Percentiles rank a stretch among this genome's conserved stretches.
phyloP scores from a whole-genome alignment of 2,113 vertebrate species.

The Ptilonorhynchus violaceus region DNA sequence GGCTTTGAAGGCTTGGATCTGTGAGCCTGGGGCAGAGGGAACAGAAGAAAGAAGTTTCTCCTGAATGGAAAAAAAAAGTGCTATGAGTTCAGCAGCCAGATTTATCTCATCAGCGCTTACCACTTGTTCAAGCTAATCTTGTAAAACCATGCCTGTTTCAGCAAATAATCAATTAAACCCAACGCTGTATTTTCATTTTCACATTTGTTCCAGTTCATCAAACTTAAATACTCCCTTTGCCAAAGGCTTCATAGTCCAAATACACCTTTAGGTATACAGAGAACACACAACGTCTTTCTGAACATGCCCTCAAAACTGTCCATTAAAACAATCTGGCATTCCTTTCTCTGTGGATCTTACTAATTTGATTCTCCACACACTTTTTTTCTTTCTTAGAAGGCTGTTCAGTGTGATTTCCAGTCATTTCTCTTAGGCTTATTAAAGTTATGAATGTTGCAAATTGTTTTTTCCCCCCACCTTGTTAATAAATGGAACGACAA shows the following conservation, averaged over 20 bases:
- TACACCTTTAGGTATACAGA: background rate
- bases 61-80: background rate
- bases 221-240: background rate
- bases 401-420: conserved; percentile 33
- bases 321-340: background rate
- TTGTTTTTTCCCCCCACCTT: background rate
- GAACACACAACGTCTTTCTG: background rate
- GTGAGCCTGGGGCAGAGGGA: background rate
- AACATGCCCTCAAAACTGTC: background rate
- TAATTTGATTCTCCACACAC: background rate
- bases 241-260: conserved; percentile 37
- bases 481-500: background rate
- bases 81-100: background rate
- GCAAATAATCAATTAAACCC: background rate
- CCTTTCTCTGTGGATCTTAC: background rate
- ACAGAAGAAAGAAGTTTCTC: background rate
- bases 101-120: background rate
- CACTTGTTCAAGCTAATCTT: background rate
- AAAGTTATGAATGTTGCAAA: background rate
- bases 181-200: background rate
- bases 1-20: background rate
- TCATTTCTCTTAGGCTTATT: conserved; percentile 53
- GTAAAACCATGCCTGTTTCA: background rate
- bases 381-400: conserved; percentile 2
- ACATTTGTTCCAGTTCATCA: background rate